phyloP scores from a whole-genome alignment of 1,140 invertebrate species.

The Meloidogyne floridensis region DNA sequence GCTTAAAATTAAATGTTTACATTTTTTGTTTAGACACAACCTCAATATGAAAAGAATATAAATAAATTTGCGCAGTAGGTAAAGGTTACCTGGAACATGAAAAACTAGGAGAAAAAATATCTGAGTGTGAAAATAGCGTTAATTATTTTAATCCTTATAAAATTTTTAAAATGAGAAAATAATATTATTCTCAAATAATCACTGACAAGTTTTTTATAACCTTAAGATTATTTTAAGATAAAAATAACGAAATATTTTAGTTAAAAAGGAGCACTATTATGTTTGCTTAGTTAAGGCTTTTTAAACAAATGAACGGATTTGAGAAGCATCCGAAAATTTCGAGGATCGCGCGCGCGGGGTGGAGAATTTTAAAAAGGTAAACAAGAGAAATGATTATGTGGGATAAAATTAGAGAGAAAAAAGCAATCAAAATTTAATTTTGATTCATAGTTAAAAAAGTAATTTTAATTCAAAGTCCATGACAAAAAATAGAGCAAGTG shows the following conservation, averaged over 20 bases:
- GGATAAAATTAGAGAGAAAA: too few species aligned
- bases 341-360: neutral
- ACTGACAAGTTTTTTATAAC: too few species aligned
- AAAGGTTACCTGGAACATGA: neutral
- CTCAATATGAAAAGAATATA: neutral
- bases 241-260: too few species aligned
- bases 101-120: neutral
- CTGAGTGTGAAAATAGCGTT: neutral
- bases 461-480: too few species aligned
- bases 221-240: too few species aligned
- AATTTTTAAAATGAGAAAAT: too few species aligned
- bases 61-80: neutral
- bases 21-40: neutral
- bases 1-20: neutral
- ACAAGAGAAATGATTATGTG: too few species aligned
- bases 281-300: neutral
- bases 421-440: neutral
- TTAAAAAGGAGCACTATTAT: neutral
- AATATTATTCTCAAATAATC: too few species aligned
- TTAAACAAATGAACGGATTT: neutral
- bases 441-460: too few species aligned
- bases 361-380: too few species aligned
- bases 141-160: too few species aligned
- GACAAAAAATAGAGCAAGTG: neutral
- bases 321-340: neutral